phyloP scores from a whole-genome alignment of 2,888 invertebrate species.

The Ecdyonurus torrentis region DNA sequence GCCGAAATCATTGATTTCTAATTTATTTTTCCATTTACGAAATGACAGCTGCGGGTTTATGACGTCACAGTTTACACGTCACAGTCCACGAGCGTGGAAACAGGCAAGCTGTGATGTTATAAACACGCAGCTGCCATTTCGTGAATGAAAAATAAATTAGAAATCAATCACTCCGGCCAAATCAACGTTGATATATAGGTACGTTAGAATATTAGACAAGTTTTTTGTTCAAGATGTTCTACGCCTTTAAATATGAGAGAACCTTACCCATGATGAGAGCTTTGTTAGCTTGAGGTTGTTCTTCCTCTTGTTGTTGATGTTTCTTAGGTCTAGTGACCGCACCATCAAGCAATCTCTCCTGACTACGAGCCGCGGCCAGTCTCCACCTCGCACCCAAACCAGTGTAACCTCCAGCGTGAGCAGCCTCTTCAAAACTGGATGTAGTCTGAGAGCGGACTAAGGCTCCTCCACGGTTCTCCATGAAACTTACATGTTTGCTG shows the following conservation, averaged over 20 bases:
- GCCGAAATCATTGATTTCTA: too few relatives aligned
- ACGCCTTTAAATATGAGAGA: background rate
- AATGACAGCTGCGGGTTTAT: too few relatives aligned
- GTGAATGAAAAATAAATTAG: too few relatives aligned
- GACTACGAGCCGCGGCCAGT: slow-evolving; percentile 29
- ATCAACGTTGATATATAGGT: too few relatives aligned
- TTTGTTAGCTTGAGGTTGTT: background rate
- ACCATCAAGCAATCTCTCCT: slow-evolving; percentile 59
- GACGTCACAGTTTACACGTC: too few relatives aligned
- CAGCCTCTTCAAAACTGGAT: slow-evolving; percentile 64
- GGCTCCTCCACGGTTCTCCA: slow-evolving; percentile 18
- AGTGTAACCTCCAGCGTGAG: background rate
- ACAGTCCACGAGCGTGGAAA: too few relatives aligned
- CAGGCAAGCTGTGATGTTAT: too few relatives aligned
- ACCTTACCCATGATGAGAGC: slow-evolving; percentile 9
- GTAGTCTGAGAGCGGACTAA: slow-evolving; percentile 66
- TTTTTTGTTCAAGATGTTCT: background rate
- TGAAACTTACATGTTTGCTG: slow-evolving; percentile 68
- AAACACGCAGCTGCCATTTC: too few relatives aligned
- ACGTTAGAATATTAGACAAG: too few relatives aligned
- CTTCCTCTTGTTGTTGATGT: background rate
- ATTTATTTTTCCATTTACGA: too few relatives aligned
- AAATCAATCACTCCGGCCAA: too few relatives aligned
- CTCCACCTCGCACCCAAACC: background rate
- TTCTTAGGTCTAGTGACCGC: slow-evolving; percentile 5